Percentiles rank a stretch among this genome's conserved stretches.
Conservation (phyloP, 2,797 vertebrate genomes). For the Myotis myotis region DNA sequence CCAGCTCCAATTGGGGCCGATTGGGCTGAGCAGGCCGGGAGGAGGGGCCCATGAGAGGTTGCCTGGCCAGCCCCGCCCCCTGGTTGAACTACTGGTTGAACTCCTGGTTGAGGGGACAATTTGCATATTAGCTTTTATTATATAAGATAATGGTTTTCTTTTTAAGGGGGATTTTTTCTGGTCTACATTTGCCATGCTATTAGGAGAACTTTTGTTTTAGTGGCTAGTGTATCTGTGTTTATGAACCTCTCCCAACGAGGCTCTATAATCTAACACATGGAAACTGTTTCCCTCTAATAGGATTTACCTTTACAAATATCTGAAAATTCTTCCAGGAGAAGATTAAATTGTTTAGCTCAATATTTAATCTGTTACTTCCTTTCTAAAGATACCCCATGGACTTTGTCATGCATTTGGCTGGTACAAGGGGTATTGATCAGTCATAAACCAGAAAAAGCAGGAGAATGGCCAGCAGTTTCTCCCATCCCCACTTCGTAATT, state of each 20-base stretch:
- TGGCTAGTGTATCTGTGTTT: conserved; percentile 80
- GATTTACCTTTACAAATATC: conserved; percentile 88
- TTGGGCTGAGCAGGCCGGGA: too few relatives aligned
- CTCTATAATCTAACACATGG: conserved; percentile 74
- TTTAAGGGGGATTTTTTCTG: conserved; percentile 52
- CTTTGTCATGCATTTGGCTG: conserved; percentile 83
- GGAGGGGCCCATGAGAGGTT: rapidly evolving
- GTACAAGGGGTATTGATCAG: conserved; percentile 85
- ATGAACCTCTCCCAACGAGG: conserved; percentile 78
- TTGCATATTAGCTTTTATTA: too few relatives aligned
- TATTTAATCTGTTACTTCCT: conserved; percentile 90
- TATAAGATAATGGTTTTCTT: neutral
- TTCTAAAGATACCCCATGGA: conserved; percentile 86
- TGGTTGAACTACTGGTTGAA: too few relatives aligned
- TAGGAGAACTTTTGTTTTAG: conserved; percentile 81
- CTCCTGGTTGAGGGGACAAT: too few relatives aligned
- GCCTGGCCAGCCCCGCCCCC: too few relatives aligned
- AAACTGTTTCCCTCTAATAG: conserved; percentile 82
- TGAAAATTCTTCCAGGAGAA: conserved; percentile 85
- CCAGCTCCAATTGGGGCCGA: too few relatives aligned
- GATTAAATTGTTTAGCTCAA: conserved; percentile 89
- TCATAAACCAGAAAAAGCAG: conserved; percentile 81
- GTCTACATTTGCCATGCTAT: conserved; percentile 72
- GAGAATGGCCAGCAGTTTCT: conserved; percentile 80
- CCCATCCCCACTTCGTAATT: conserved; percentile 85